Conservation (phyloP, 1,140 invertebrate genomes). For the Chymomyza costata region DNA sequence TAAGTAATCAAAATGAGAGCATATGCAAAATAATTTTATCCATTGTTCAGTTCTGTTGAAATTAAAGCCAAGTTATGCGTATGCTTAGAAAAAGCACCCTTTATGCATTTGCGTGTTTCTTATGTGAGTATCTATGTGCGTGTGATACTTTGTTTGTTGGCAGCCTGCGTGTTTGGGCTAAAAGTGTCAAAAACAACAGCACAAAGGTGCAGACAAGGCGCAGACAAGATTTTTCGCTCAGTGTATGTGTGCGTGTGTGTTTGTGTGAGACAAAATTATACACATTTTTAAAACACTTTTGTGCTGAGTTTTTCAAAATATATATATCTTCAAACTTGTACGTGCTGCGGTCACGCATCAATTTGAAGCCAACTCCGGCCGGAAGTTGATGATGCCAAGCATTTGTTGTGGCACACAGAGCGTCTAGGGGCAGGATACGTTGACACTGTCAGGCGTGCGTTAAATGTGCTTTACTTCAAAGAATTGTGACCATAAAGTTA, state of each 20-base stretch:
- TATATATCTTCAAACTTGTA: conserved; percentile 51
- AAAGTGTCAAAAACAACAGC: conserved; percentile 24
- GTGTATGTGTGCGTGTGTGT: conserved; percentile 9
- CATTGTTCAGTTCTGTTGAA: too few species aligned
- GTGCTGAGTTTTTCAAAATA: conserved; percentile 45
- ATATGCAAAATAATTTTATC: too few species aligned
- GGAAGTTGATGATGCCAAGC: too few species aligned
- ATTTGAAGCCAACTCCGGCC: conserved; percentile 21
- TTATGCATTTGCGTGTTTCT: too few species aligned
- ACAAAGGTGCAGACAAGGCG: conserved; percentile 62
- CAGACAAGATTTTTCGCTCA: conserved; percentile 15
- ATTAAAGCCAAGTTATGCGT: too few species aligned
- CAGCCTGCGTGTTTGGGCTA: conserved; percentile 42
- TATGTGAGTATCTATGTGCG: background rate
- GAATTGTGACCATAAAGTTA: too few species aligned
- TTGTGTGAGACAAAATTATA: conserved; percentile 63
- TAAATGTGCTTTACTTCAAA: conserved; percentile 9
- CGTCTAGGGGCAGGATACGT: too few species aligned
- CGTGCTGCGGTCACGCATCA: conserved; percentile 66
- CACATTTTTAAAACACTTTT: conserved; percentile 70
- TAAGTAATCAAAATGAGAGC: too few species aligned
- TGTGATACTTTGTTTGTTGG: conserved; percentile 4
- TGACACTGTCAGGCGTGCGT: conserved; percentile 22
- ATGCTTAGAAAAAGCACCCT: too few species aligned
- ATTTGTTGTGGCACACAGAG: too few species aligned